Evolutionary conservation across 1,140 invertebrate genomes (phyloP).

Genomic region (Hypsibius dujardini): DNA sequence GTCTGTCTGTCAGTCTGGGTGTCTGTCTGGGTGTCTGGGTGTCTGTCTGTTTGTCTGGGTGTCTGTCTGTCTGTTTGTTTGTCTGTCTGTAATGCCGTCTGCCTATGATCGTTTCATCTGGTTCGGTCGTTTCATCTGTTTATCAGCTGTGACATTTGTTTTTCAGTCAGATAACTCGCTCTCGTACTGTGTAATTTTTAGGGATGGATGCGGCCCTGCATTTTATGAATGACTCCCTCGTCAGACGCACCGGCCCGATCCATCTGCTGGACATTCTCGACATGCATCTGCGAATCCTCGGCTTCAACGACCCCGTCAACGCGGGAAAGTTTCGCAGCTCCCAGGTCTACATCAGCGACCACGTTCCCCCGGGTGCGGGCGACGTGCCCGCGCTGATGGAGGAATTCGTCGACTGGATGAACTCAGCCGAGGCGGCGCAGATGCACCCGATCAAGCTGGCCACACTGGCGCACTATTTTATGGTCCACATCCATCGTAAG

Average conservation of each 20-base stretch:
- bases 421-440: constrained; percentile 60
- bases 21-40: too few species aligned
- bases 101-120: neutral
- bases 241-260: constrained; percentile 47
- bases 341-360: constrained; percentile 74
- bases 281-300: constrained; percentile 76
- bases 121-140: neutral
- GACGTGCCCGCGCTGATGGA: constrained; percentile 63
- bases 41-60: too few species aligned
- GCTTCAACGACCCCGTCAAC: constrained; percentile 73
- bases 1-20: too few species aligned
- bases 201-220: constrained; percentile 76
- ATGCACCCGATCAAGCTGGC: constrained; percentile 78
- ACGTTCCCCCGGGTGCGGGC: constrained; percentile 63
- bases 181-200: constrained; percentile 1
- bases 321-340: constrained; percentile 61
- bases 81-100: too few species aligned
- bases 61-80: too few species aligned
- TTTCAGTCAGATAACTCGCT: neutral
- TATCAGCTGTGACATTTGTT: neutral
- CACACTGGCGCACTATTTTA: constrained; percentile 82
- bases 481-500: constrained; percentile 70
- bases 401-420: constrained; percentile 66
- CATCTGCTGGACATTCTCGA: constrained; percentile 69
- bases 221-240: constrained; percentile 75